These are phyloP conservation scores for Deilephila porcellus DNA, from an alignment of 2,888 invertebrate species.

Conservation along the genomic window DNA sequence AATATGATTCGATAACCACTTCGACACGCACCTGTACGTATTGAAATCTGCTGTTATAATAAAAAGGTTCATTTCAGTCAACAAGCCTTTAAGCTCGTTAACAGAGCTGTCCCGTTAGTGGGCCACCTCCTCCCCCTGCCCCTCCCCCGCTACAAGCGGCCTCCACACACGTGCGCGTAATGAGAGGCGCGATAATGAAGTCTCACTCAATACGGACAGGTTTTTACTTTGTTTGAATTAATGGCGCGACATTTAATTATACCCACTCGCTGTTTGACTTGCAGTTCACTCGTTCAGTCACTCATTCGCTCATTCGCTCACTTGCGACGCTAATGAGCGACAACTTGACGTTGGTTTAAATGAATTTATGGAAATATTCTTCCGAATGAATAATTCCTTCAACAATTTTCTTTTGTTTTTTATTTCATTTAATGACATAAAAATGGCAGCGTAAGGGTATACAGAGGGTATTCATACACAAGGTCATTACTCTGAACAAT, in stretches of 20 bases:
- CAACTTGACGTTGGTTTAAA: background rate
- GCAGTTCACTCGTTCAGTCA: background rate
- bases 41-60: conserved; percentile 31
- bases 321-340: conserved; percentile 2
- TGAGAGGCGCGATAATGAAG: conserved; percentile 20
- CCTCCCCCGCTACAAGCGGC: conserved; percentile 17
- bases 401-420: too few species aligned
- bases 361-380: background rate
- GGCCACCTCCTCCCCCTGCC: background rate
- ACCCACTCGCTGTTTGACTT: conserved; percentile 19
- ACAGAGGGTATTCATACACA: too few species aligned
- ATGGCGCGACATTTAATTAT: conserved; percentile 24
- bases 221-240: conserved; percentile 25
- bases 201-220: conserved; percentile 19
- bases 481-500: too few species aligned
- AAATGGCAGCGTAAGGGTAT: too few species aligned
- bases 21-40: background rate
- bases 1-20: background rate
- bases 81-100: conserved; percentile 46
- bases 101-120: conserved; percentile 25
- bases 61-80: conserved; percentile 36
- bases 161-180: background rate
- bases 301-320: conserved; percentile 3
- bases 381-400: background rate
- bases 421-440: too few species aligned